Evolutionary conservation across 2,797 vertebrate species (phyloP), one percentile per base, ranked within the genome.

Genomic region (Pelochelys cantorii): DNA sequence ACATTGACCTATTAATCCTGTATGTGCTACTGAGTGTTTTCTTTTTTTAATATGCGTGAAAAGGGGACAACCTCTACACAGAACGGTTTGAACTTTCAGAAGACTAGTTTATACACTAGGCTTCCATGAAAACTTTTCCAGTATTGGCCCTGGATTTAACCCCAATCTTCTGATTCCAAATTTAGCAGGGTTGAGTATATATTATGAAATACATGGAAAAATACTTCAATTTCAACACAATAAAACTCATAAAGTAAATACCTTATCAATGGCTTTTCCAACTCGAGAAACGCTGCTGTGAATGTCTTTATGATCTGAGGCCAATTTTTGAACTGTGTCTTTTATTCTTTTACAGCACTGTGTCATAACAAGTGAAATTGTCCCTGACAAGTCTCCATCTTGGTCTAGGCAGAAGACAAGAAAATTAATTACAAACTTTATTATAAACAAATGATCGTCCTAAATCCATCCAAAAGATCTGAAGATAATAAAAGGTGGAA

Each of bases 261-360:
- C 98, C 98, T 98, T 98, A 93, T 98, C 98, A 85, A 98, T 98
- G 96, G 98, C 98, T 98, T 98, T 98, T 94, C 98, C 98, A 91
- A 98, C 98, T 77, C 98, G 93, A 93, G 98, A 98, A 29, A 98
- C 98, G 0, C 98, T 98, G 98, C 98, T 98, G 96, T 98, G 98
- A 87, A 98, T 98, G 95, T 98, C 98, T 94, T 98, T 98, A 93
- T 98, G 98, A 93, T 98, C 98, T 0, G 98, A 98, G 78, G 98
- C 98, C 97, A 98, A 95, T 88, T 98, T 98, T 1, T 98, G 98
- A 88, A 98, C 98, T 8, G 98, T 98, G 92, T 98, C 98, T 95
- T 98, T 98, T 97, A 98, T 98, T 96, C 98, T 97, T 93, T 98
- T 98, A 95, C 98, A 98, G 93, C 98, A 98, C 85, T 98, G 98